Percentiles rank a stretch among this genome's conserved stretches.
Evolutionary conservation across 1,140 invertebrate genomes (phyloP).

Genomic region (Leucophenga varia): DNA sequence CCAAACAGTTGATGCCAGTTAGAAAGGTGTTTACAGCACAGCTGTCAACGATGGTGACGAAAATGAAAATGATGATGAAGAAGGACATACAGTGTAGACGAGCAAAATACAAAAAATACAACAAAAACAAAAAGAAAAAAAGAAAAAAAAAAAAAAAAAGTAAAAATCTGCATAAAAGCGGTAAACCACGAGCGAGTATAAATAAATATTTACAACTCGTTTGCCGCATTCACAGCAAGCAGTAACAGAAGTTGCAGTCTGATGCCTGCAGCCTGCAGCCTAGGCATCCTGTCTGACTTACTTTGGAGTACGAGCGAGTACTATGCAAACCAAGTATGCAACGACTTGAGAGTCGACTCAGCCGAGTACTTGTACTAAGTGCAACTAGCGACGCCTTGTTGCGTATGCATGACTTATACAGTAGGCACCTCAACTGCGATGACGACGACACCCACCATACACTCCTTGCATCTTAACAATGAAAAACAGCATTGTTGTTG

Average conservation of each 20-base stretch:
- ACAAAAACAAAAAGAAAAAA: neutral
- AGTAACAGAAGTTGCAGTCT: neutral
- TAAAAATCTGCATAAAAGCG: too few species aligned
- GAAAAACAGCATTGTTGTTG: too few species aligned
- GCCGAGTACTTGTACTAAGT: constrained; percentile 5
- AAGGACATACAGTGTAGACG: constrained; percentile 14
- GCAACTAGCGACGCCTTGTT: neutral
- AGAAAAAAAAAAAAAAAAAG: neutral
- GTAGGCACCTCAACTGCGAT: too few species aligned
- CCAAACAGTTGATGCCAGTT: too few species aligned
- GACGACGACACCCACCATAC: too few species aligned
- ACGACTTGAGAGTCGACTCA: constrained; percentile 1
- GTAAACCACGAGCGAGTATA: constrained; percentile 30
- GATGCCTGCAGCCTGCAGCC: constrained; percentile 15
- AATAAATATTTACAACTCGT: constrained; percentile 55
- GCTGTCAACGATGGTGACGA: too few species aligned
- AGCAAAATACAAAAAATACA: constrained; percentile 1
- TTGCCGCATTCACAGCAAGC: constrained; percentile 39
- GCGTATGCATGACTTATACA: neutral
- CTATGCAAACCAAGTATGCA: neutral
- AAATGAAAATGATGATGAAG: too few species aligned
- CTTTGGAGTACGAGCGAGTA: neutral
- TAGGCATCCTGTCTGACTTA: constrained; percentile 10
- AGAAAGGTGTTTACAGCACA: too few species aligned
- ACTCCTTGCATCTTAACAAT: too few species aligned